Base-by-base conservation (phyloP, 2,797 vertebrate genomes). In the Mionectes olivaceus region DNA sequence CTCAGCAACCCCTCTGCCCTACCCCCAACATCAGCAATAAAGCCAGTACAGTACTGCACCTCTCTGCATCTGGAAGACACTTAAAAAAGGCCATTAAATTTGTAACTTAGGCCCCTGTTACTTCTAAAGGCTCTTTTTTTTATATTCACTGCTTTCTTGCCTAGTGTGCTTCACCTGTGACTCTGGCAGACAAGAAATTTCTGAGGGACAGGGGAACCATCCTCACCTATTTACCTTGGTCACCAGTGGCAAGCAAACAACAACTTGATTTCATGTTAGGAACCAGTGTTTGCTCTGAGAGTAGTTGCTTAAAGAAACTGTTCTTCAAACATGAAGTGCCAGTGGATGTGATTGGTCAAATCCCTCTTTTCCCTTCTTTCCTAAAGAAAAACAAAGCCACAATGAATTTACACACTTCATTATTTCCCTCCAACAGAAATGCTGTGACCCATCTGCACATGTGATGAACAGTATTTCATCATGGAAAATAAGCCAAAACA, bases 401-500 rank as follows among this genome's bases (percentile, higher is more conserved):
- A 63, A 21, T 77, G 65, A 83, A 89, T 80, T 91, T 73, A 30
- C 0, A 14, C 27, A 74, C 89, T 79, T 90, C 39, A 18, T 71
- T 55, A 4, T 55, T 75, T 68, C 21, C 24, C 22, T 70, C 67
- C 63, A 77, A 32, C 13, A 89, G 77, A 96, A 96, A 91, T 46
- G 13, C 5, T 43, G 69, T 83, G 88, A 44, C 60, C 95, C 70
- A 95, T 96, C 94, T 96, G 85, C 96, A 92, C 94, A 79, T 63
- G 93, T 65, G 78, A 96, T 89, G 59, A 95, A 59, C 32, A 49
- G 33, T 57, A 91, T 89, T 94, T 83, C 50, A 79, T 83, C 93
- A 95, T 7, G 94, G 89, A 96, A 89, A 95, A 96, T 89, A 89
- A 93, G 70, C 79, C 39, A 76, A 50, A 96, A 28, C 50, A 87